Base-by-base conservation (phyloP, 2,888 invertebrate species). In the Nezara viridula region DNA sequence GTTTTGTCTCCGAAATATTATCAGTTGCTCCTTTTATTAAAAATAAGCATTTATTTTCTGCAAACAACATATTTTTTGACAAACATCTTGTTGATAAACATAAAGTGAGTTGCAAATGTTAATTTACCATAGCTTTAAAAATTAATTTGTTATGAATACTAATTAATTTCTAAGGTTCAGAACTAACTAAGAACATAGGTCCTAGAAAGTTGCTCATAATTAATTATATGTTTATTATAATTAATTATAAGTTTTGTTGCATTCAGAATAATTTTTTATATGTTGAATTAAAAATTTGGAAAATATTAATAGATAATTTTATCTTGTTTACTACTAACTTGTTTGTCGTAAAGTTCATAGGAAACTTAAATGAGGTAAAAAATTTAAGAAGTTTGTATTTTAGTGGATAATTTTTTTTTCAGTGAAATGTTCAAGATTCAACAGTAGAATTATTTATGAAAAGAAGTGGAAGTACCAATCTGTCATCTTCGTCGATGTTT, bases 31-130 rank as follows among this genome's bases (percentile, higher is more conserved):
- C 40, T 44, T 66, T 88, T 32, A 66, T 88, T 73, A 88, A 49
- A 44, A 88, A 88, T n/a, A 88, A 88, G 73, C 47, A 66, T n/a
- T 73, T 88, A 47, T 66, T 88, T 73, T 32, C 88, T 32, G 27
- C 60, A 10, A 81, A 81, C n/a, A 24, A 37, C 37, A 2, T 40
- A 40, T 60, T 55, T 95, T 95, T 0, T 94, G 96, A 88, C 94
- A 95, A 90, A 92, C 97, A 27, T 98, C 95, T 92, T 92, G 92
- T 90, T 93, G 95, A 47, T 98, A 98, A 0, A 93, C 94, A 92
- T 92, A 96, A 91, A 98, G 98, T 92, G 93, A 94, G 91, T 97
- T 94, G 94, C 97, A 97, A 6, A 96, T 97, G 92, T 94, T 96
- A 73, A 49, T 81, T 49, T n/a, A 37, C 44, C 40, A 2, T 40